phyloP scores from a whole-genome alignment of 2,888 invertebrate species.

The Syrista parreyssii region DNA sequence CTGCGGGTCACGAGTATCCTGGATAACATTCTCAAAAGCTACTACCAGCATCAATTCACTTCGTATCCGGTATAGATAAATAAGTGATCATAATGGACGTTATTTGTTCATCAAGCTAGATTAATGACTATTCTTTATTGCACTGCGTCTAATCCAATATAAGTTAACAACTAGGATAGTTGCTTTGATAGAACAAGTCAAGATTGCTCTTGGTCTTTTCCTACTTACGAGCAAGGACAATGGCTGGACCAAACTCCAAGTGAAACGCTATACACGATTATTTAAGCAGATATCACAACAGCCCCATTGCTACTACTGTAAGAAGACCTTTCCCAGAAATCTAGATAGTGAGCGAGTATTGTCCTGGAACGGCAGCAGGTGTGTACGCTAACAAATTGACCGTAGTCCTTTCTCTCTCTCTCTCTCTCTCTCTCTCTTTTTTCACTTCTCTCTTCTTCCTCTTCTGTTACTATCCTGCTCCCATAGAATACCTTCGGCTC shows the following conservation, averaged over 20 bases:
- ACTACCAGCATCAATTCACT: not conserved
- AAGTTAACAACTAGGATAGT: not conserved
- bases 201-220: not conserved
- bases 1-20: not conserved
- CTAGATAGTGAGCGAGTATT: constrained; percentile 54
- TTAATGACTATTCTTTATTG: constrained; percentile 22
- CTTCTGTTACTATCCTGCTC: not conserved
- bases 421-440: not conserved
- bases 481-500: not conserved
- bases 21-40: not conserved
- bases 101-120: constrained; percentile 37
- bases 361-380: constrained; percentile 57
- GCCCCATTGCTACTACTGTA: constrained; percentile 29
- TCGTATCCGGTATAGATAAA: not conserved
- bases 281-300: constrained; percentile 37
- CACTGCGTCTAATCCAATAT: constrained; percentile 16
- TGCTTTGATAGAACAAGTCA: not conserved
- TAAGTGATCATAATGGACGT: constrained; percentile 22
- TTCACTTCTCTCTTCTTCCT: not conserved
- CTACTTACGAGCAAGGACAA: constrained; percentile 32
- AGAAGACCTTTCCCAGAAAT: constrained; percentile 50
- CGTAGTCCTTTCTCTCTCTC: constrained; percentile 25
- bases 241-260: constrained; percentile 38
- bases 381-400: constrained; percentile 57
- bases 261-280: constrained; percentile 49